Percentiles rank a stretch among this genome's conserved stretches.
These are phyloP conservation scores for Drosophila setifemur DNA, from an alignment of 1,140 invertebrate species.

Conservation along the genomic window DNA sequence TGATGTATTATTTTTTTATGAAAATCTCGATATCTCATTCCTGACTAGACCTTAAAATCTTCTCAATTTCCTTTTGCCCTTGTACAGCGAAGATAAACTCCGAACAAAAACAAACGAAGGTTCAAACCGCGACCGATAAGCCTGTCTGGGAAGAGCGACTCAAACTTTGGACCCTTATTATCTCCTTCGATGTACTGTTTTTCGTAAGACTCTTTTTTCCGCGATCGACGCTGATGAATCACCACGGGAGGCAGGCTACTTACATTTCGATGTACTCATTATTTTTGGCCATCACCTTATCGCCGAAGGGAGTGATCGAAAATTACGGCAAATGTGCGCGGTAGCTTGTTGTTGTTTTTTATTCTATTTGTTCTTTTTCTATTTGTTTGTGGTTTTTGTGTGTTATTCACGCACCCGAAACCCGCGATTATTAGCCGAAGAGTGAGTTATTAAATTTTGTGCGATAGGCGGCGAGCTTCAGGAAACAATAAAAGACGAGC, in stretches of 20 bases:
- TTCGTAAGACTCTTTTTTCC: background rate
- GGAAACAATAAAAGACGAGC: constrained; percentile 16
- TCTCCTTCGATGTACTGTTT: background rate
- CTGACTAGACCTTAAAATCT: too few species aligned
- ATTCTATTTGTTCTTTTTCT: background rate
- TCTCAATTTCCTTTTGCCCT: background rate
- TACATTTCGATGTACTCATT: constrained; percentile 55
- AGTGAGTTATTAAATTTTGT: constrained; percentile 10
- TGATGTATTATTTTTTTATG: too few species aligned
- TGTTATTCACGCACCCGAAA: constrained; percentile 21
- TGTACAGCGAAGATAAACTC: constrained; percentile 3
- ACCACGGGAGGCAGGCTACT: constrained; percentile 25
- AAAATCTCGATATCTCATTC: too few species aligned
- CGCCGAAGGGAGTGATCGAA: constrained; percentile 27
- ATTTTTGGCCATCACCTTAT: constrained; percentile 58
- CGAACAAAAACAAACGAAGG: background rate
- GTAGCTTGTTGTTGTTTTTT: constrained; percentile 9
- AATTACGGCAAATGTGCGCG: constrained; percentile 4
- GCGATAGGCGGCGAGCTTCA: constrained; percentile 23
- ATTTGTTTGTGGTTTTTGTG: background rate
- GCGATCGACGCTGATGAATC: constrained; percentile 7
- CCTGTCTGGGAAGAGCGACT: background rate
- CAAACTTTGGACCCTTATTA: background rate
- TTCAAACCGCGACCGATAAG: constrained; percentile 8
- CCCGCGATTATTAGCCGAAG: constrained; percentile 26